A percentile compares a stretch with the other conserved stretches of the same genome.
Evolutionary conservation across 2,113 vertebrate genomes (phyloP).

Genomic region (Aspiorhynchus laticeps): DNA sequence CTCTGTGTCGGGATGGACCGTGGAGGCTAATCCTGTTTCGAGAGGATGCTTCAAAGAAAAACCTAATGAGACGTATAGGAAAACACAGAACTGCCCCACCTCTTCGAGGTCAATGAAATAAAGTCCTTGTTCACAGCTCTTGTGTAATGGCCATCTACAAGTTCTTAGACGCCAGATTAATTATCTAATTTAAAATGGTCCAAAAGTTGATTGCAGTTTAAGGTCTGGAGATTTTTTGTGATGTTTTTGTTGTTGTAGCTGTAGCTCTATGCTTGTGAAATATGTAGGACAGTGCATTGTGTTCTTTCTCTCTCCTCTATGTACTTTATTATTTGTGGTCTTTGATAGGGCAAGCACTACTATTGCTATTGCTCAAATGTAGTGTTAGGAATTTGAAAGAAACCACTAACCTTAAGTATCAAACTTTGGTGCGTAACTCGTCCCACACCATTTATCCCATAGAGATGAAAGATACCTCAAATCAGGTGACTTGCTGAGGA

Average conservation of each 20-base stretch:
- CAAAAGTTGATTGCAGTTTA: constrained; percentile 27
- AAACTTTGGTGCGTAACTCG: not conserved
- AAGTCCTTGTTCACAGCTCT: constrained; percentile 1
- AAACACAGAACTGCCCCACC: constrained; percentile 34
- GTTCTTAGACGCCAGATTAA: constrained; percentile 16
- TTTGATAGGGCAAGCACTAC: not conserved
- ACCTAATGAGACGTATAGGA: constrained; percentile 35
- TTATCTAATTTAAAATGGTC: constrained; percentile 1
- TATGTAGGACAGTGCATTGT: not conserved
- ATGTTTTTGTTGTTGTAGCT: not conserved
- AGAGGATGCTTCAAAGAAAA: constrained; percentile 27
- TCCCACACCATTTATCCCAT: not conserved
- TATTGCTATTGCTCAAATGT: not conserved
- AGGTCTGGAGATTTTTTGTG: not conserved
- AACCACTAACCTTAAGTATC: not conserved
- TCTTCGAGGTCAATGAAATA: constrained; percentile 35
- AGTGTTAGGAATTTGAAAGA: not conserved
- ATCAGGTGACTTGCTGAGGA: not conserved
- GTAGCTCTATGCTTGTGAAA: not conserved
- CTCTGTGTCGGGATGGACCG: not conserved
- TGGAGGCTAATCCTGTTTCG: constrained; percentile 40
- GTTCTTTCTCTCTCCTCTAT: not conserved
- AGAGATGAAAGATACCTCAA: not conserved
- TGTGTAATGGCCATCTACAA: constrained; percentile 16
- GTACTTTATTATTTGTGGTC: not conserved